These are phyloP conservation scores for Epiblema foenella DNA, from an alignment of 2,888 invertebrate genomes.

Conservation along the genomic window DNA sequence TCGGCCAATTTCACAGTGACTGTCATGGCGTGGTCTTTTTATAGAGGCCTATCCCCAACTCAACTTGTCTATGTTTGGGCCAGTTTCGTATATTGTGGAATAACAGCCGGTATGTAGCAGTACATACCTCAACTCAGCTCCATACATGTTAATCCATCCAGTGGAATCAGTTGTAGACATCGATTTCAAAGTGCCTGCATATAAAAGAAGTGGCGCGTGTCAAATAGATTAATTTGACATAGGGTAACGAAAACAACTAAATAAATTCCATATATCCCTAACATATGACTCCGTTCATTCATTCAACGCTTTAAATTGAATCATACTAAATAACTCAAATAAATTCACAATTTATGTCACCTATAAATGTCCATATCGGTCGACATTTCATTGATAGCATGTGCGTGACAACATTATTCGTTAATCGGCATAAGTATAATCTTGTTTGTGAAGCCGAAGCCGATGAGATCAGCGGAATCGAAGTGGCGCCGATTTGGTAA, in stretches of 20 bases:
- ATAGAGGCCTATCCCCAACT: background rate
- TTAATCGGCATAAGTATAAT: slow-evolving; percentile 38
- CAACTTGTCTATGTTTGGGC: background rate
- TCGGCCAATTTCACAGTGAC: background rate
- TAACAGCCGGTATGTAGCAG: no score
- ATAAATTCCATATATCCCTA: background rate
- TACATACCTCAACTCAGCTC: no score
- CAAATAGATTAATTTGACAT: no score
- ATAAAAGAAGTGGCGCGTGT: no score
- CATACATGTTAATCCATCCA: no score
- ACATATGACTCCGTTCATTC: background rate
- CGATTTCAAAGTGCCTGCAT: no score
- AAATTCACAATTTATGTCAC: slow-evolving; percentile 14
- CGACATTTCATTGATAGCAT: slow-evolving; percentile 16
- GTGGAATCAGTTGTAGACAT: no score
- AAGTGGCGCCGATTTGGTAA: slow-evolving; percentile 57
- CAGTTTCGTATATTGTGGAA: no score
- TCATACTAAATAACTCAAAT: background rate
- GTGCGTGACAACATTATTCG: slow-evolving; percentile 27
- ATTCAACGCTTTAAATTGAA: slow-evolving; percentile 11
- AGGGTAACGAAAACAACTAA: background rate
- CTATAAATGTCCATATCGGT: slow-evolving; percentile 30
- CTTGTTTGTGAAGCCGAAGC: slow-evolving; percentile 40
- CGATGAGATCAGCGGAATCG: slow-evolving; percentile 61
- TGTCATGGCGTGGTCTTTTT: no score